Evolutionary conservation across 1,140 invertebrate species (phyloP), one percentile per base, ranked within the genome.

Genomic region (Yoshiicerus persimilis): DNA sequence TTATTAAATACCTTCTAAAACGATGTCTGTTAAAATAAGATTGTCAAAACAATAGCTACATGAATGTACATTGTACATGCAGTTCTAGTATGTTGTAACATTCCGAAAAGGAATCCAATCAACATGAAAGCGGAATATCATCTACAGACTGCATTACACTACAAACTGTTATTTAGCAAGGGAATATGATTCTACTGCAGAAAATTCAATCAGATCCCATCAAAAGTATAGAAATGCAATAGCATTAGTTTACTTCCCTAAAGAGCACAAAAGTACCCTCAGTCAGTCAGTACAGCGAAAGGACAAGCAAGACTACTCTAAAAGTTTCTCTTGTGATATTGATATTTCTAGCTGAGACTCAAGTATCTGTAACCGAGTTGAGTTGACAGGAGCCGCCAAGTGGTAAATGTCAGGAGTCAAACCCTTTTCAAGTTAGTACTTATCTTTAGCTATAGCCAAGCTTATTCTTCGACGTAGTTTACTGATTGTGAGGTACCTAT

Each of bases 341-440:
- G 66, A 70, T 70, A 70, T 70, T 70, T 70, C 27, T 13, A 27
- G 30, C 66, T 27, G 66, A 70, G 30, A 30, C 25, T 70, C 66
- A 70, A 70, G 66, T 70, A 32, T 70, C 66, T 70, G 30, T 30
- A 70, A 30, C 66, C 27, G 13, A 70, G 47, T 27, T 30, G 66
- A 70, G 25, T 70, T 70, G 66, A 70, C 66, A 70, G 66, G 30
- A 70, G 66, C 25, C 25, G 25, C 66, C 66, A 70, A 70, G 66
- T 70, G 66, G 66, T 70, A 70, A 70, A 70, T 70, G 66, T 70
- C 66, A 70, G 66, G 66, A 70, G 66, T 70, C 66, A 70, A 70
- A 70, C 66, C 66, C 66, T 70, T 70, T 70, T 30, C 66, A 70
- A 70, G 66, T 70, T 70, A 70, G 30, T 70, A 25, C 30, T 70